Conservation (phyloP, 2,888 invertebrate species). For the Cantharis rustica region DNA sequence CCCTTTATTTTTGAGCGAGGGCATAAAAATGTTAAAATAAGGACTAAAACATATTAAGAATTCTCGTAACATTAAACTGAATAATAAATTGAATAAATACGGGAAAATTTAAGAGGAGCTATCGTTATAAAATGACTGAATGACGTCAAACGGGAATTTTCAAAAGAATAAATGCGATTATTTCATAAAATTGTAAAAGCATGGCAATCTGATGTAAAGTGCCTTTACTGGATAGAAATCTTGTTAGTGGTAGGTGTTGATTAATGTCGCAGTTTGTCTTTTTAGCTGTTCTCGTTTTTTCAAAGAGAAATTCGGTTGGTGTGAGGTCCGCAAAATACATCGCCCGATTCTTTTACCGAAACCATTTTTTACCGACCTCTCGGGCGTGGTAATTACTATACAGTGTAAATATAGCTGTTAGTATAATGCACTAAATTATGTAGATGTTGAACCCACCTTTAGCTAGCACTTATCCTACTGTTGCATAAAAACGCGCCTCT, state of each 20-base stretch:
- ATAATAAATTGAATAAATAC: neutral
- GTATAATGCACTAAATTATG: slow-evolving; percentile 18
- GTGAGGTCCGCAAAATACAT: neutral
- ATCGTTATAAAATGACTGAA: neutral
- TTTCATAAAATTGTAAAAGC: slow-evolving; percentile 1
- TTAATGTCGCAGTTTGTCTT: slow-evolving; percentile 10
- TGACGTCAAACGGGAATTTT: neutral
- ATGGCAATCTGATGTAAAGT: neutral
- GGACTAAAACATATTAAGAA: neutral
- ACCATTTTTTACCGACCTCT: slow-evolving; percentile 2
- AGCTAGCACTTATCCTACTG: slow-evolving; percentile 6
- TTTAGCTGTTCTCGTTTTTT: neutral
- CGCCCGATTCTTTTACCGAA: neutral
- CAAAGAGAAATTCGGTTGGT: slow-evolving; percentile 6
- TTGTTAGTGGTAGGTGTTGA: neutral
- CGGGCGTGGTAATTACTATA: slow-evolving; percentile 17
- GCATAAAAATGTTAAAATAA: neutral
- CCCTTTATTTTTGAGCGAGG: neutral
- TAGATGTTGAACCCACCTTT: slow-evolving; percentile 3
- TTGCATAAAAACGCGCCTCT: slow-evolving; percentile 5
- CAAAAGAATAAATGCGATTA: slow-evolving; percentile 1
- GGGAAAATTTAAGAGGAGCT: neutral
- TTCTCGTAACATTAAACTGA: neutral
- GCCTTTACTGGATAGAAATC: neutral
- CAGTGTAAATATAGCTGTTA: slow-evolving; percentile 18